phyloP scores from a whole-genome alignment of 2,797 vertebrate genomes.

The Mus spretus region DNA sequence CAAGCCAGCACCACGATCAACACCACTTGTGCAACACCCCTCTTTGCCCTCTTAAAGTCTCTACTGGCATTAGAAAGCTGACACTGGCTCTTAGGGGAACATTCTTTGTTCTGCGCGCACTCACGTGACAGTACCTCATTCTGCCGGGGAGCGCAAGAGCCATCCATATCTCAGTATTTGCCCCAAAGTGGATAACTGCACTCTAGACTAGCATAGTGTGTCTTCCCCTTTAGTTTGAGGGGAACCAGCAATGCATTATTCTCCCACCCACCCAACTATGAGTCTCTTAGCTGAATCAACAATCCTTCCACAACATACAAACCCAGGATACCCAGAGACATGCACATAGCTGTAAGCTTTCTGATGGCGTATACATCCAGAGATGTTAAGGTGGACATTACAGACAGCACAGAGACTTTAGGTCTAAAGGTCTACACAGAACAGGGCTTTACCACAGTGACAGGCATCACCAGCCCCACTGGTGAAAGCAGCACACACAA shows the following conservation, averaged over 20 bases:
- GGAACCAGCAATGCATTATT: not conserved
- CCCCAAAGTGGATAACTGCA: not conserved
- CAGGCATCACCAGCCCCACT: not conserved
- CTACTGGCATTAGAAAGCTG: constrained; percentile 17
- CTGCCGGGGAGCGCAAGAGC: not conserved
- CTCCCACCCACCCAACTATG: not conserved
- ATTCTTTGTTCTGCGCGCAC: not conserved
- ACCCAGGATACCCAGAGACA: not conserved
- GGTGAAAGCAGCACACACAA: constrained; percentile 57
- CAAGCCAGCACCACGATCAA: not conserved
- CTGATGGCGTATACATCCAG: constrained; percentile 26
- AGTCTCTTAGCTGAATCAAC: constrained; percentile 41
- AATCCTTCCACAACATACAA: constrained; percentile 16
- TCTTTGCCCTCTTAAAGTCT: not conserved
- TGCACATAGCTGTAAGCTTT: constrained; percentile 24
- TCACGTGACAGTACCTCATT: not conserved
- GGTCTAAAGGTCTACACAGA: not conserved
- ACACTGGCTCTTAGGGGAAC: not conserved
- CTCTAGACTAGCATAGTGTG: not conserved
- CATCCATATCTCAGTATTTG: constrained; percentile 33
- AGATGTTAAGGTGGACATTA: constrained; percentile 39
- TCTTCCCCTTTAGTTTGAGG: constrained; percentile 10
- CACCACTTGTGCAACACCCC: not conserved
- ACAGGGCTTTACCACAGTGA: not conserved
- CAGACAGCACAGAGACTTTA: constrained; percentile 34